Percentiles rank a stretch among this genome's conserved stretches.
Conservation (phyloP, 2,888 invertebrate genomes). For the Drosophila tripunctata region DNA sequence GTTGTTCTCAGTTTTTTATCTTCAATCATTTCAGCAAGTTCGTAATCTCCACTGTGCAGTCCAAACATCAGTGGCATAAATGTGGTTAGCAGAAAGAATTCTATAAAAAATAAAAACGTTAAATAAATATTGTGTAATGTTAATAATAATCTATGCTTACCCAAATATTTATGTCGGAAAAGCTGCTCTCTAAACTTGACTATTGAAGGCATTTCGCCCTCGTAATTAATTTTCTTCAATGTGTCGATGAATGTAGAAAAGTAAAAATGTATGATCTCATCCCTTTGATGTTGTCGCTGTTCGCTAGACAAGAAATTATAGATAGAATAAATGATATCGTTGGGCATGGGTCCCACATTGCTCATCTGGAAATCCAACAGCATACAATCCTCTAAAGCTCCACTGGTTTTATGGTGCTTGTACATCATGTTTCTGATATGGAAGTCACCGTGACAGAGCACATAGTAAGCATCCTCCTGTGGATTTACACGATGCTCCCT, state of each 20-base stretch:
- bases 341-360: slow-evolving; percentile 57
- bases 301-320: slow-evolving; percentile 62
- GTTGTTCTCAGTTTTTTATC: slow-evolving; percentile 17
- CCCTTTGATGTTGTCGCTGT: slow-evolving; percentile 44
- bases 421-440: slow-evolving; percentile 79
- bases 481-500: slow-evolving; percentile 27
- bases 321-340: slow-evolving; percentile 66
- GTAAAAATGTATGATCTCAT: slow-evolving; percentile 67
- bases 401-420: slow-evolving; percentile 34
- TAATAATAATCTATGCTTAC: slow-evolving; percentile 33
- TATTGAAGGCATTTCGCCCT: slow-evolving; percentile 59
- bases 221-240: slow-evolving; percentile 56
- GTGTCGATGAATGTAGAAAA: slow-evolving; percentile 55
- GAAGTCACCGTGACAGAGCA: slow-evolving; percentile 79
- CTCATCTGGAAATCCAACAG: slow-evolving; percentile 75
- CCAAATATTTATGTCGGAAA: slow-evolving; percentile 49
- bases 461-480: slow-evolving; percentile 52
- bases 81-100: slow-evolving; percentile 52
- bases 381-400: slow-evolving; percentile 57
- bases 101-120: slow-evolving; percentile 30
- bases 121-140: background rate
- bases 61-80: slow-evolving; percentile 54
- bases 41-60: slow-evolving; percentile 19
- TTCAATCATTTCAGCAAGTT: slow-evolving; percentile 44
- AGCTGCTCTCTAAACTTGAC: slow-evolving; percentile 54